Evolutionary conservation across 2,797 vertebrate genomes (phyloP).

Genomic region (Capromys pilorides): DNA sequence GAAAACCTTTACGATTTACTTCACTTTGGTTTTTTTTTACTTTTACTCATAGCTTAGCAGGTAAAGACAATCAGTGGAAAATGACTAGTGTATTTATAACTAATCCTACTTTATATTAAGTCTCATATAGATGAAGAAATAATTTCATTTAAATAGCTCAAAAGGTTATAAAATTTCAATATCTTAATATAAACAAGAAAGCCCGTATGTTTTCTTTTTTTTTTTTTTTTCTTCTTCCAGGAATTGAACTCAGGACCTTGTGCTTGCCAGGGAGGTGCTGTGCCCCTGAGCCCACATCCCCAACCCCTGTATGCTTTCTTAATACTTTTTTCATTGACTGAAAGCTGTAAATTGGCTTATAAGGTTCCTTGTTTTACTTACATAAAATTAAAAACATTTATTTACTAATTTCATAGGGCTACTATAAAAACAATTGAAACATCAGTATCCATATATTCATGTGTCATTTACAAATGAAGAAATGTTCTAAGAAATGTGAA

Average conservation of each 20-base stretch:
- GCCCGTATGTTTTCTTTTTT: conserved; percentile 28
- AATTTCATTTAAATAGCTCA: conserved; percentile 44
- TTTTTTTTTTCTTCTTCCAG: background rate
- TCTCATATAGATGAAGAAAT: conserved; percentile 31
- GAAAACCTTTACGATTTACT: background rate
- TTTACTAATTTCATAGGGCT: conserved; percentile 12
- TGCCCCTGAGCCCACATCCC: no score
- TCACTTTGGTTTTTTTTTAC: conserved; percentile 29
- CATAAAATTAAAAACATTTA: conserved; percentile 17
- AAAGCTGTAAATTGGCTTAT: conserved; percentile 50
- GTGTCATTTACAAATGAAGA: background rate
- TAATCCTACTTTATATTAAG: conserved; percentile 39
- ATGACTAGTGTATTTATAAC: background rate
- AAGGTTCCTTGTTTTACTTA: conserved; percentile 21
- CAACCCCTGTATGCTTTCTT: background rate
- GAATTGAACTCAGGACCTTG: no score
- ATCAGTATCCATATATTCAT: background rate
- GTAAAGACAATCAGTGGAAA: conserved; percentile 42
- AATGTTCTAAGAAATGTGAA: background rate
- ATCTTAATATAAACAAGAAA: conserved; percentile 38
- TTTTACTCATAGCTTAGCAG: conserved; percentile 26
- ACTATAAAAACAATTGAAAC: conserved; percentile 50
- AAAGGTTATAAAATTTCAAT: conserved; percentile 18
- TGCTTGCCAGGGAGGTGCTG: no score
- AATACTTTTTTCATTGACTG: background rate